These are phyloP conservation scores for Uromys caudimaculatus DNA, from an alignment of 2,797 vertebrate genomes.

Conservation along the genomic window DNA sequence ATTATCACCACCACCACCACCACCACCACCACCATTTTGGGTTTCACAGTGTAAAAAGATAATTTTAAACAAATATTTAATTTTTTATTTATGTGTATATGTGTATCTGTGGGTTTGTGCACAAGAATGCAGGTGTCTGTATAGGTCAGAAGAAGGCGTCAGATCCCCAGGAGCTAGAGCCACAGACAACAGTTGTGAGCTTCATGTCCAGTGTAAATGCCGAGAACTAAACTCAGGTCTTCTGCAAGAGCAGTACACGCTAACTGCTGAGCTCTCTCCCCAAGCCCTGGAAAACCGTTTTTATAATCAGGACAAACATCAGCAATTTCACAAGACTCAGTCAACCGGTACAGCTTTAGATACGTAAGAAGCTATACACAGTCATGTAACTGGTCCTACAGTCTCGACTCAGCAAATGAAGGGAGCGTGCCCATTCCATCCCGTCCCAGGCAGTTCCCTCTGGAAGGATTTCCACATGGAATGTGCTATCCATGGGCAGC, in stretches of 20 bases:
- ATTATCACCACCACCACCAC: background rate
- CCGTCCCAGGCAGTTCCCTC: background rate
- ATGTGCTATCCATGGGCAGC: background rate
- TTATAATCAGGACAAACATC: background rate
- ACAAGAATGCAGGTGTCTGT: background rate
- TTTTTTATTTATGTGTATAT: background rate
- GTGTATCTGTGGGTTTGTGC: background rate
- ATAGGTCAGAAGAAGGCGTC: background rate
- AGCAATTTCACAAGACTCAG: background rate
- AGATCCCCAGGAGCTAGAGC: background rate
- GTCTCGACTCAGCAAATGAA: background rate
- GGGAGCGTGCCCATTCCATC: background rate
- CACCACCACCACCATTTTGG: background rate
- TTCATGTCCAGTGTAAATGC: background rate
- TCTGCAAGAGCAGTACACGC: background rate
- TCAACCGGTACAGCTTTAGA: background rate
- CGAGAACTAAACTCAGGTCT: too few relatives aligned
- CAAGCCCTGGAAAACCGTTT: background rate
- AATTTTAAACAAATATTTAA: background rate
- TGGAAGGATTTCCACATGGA: accelerated
- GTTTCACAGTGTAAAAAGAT: background rate
- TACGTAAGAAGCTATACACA: background rate
- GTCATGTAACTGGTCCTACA: background rate
- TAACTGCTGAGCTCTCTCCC: background rate
- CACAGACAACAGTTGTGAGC: background rate